Conservation (phyloP, 2,888 invertebrate species). For the Pseudococcus viburni region DNA sequence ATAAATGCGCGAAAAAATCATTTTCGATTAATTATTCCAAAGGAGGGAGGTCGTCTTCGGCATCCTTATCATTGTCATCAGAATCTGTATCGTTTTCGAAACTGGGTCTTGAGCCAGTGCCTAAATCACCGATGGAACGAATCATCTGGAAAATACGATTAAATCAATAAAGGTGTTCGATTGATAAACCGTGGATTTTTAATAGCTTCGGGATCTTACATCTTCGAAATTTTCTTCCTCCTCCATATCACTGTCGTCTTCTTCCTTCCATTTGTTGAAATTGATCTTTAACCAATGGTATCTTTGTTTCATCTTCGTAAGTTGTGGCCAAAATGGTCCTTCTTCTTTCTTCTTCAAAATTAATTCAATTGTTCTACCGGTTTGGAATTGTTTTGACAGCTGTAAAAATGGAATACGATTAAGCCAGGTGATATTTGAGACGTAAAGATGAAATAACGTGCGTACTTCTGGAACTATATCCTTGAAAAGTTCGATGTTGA, state of each 20-base stretch:
- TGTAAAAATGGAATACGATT: conserved; percentile 9
- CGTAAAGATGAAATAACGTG: conserved; percentile 71
- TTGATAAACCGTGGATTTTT: not conserved
- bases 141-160: conserved; percentile 42
- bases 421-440: not conserved
- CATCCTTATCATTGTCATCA: conserved; percentile 58
- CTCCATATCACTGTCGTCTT: conserved; percentile 67
- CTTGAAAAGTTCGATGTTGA: conserved; percentile 87
- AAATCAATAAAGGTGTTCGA: not conserved
- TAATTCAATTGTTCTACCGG: conserved; percentile 74
- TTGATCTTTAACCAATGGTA: conserved; percentile 97
- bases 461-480: conserved; percentile 87
- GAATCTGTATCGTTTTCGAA: conserved; percentile 64
- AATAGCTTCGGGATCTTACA: conserved; percentile 55
- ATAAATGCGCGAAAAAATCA: conserved; percentile 24
- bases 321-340: conserved; percentile 88
- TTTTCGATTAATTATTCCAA: conserved; percentile 56
- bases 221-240: conserved; percentile 67
- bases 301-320: conserved; percentile 90
- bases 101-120: conserved; percentile 53
- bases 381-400: conserved; percentile 65
- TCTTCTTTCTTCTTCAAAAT: conserved; percentile 75
- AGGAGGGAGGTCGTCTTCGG: conserved; percentile 59
- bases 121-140: conserved; percentile 63
- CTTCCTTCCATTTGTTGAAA: conserved; percentile 86